Evolutionary conservation across 2,113 vertebrate genomes (phyloP).

Genomic region (Triplophysa tibetana): DNA sequence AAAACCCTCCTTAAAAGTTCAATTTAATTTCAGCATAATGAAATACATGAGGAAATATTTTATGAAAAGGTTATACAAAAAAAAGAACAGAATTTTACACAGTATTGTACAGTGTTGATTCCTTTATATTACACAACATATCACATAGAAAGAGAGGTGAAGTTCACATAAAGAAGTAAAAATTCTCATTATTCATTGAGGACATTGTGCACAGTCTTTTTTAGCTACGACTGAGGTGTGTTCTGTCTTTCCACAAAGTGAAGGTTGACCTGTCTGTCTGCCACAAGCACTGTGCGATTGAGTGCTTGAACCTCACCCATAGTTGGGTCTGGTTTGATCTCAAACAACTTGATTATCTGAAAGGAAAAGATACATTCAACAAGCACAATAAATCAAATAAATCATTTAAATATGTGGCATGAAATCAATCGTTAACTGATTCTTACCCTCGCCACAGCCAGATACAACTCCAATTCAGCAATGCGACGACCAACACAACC

Average conservation of each 20-base stretch:
- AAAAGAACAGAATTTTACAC: neutral
- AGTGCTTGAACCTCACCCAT: conserved; percentile 65
- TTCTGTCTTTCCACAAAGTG: conserved; percentile 67
- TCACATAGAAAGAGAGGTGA: neutral
- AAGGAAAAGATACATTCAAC: conserved; percentile 12
- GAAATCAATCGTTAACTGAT: neutral
- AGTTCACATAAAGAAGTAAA: neutral
- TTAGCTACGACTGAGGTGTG: neutral
- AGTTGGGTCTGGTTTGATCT: conserved; percentile 66
- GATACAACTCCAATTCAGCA: conserved; percentile 79
- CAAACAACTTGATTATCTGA: conserved; percentile 71
- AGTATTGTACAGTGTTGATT: neutral
- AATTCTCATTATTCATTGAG: neutral
- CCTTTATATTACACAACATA: neutral
- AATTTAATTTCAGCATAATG: no score
- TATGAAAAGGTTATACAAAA: neutral
- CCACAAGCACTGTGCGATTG: conserved; percentile 66
- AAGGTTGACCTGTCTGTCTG: conserved; percentile 67
- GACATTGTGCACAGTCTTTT: neutral
- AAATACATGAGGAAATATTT: neutral
- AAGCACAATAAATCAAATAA: neutral
- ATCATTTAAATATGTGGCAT: neutral
- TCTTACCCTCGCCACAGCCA: conserved; percentile 70
- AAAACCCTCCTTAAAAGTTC: no score
- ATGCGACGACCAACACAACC: conserved; percentile 75